These are phyloP conservation scores for Sitophilus oryzae DNA, from an alignment of 1,140 invertebrate species.

Conservation along the genomic window DNA sequence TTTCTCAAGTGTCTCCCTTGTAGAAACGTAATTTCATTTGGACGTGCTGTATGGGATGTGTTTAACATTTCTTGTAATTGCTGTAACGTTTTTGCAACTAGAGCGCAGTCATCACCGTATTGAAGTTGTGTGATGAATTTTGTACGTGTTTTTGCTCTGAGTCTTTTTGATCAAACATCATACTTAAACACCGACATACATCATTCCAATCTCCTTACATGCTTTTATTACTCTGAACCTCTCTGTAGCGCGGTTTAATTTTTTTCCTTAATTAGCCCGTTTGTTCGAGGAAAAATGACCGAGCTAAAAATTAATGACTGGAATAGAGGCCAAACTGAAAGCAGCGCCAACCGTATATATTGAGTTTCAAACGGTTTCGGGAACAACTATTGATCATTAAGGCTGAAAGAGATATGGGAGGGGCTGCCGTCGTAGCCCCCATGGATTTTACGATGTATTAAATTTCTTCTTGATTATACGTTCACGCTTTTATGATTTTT, in stretches of 20 bases:
- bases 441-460: conserved; percentile 32
- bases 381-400: conserved; percentile 31
- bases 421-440: conserved; percentile 24
- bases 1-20: too few relatives aligned
- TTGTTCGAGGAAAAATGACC: conserved; percentile 28
- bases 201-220: too few relatives aligned
- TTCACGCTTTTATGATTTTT: conserved; percentile 34
- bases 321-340: conserved; percentile 25
- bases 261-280: conserved; percentile 25
- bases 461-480: conserved; percentile 34
- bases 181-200: too few relatives aligned
- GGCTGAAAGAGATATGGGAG: conserved; percentile 31
- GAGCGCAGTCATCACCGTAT: too few relatives aligned
- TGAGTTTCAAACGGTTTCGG: conserved; percentile 28
- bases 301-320: conserved; percentile 26
- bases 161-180: too few relatives aligned
- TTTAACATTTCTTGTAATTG: too few relatives aligned
- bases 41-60: too few relatives aligned
- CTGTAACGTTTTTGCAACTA: too few relatives aligned
- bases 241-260: conserved; percentile 7
- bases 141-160: too few relatives aligned
- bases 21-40: too few relatives aligned
- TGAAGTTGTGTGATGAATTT: too few relatives aligned
- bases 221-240: too few relatives aligned
- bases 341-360: conserved; percentile 26